Evolutionary conservation across 2,113 vertebrate genomes (phyloP), one percentile per base, ranked within the genome.

Genomic region (Casuarius casuarius): DNA sequence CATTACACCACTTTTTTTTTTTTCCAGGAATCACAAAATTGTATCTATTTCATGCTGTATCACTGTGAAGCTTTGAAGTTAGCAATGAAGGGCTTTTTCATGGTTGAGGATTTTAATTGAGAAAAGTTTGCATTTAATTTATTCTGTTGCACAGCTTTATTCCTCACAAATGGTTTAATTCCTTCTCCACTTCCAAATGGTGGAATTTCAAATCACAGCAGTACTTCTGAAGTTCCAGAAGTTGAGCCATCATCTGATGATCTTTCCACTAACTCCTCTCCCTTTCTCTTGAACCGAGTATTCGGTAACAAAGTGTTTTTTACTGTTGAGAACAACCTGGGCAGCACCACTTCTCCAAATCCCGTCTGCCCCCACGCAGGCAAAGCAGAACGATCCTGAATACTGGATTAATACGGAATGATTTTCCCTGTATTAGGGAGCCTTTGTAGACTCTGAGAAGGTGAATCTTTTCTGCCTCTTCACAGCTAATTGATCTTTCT

Each of bases 321-420:
- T 58, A 12, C 49, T 52, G 12, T 23, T 71, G 70, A 52, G 51
- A 86, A 21, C 46, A 62, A n/a, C 10, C 25, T 58, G 51, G 79
- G 35, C 35, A 67, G 25, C 46, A 42, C 14, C 20, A 5, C 46
- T 78, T 90, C 61, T 62, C 68, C 40, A 87, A 29, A 89, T 67
- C 40, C 67, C 0, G 0, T 44, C n/a, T 23, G 31, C 29, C 20
- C 80, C 20, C 66, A 28, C 25, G 33, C 15, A n/a, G 49, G 33
- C 72, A 75, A 82, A 61, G 4, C 65, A 61, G n/a, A 88, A 48
- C 65, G 71, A 49, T 71, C 44, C 61, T 68, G 42, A 31, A 17
- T 38, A 14, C 54, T 49, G n/a, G 31, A 28, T 78, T 74, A 88
- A 46, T 35, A 51, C 49, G 70, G 56, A 51, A 33, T 20, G 31